Percentiles rank a stretch among this genome's conserved stretches.
phyloP scores from a whole-genome alignment of 2,113 vertebrate species.

The Oreochromis tanganicae region DNA sequence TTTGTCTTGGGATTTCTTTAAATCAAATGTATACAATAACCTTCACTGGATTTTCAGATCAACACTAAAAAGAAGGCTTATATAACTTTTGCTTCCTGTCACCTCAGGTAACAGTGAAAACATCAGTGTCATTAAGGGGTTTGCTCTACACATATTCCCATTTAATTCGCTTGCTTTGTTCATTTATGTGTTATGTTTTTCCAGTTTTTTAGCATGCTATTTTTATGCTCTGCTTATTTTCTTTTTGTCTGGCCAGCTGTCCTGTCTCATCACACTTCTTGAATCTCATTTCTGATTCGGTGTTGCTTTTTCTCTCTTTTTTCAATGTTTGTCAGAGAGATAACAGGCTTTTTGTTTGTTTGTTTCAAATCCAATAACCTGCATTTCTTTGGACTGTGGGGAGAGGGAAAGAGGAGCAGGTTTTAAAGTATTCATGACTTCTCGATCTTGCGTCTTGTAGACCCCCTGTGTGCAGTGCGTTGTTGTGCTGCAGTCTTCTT shows the following conservation, averaged over 20 bases:
- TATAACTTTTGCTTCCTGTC: neutral
- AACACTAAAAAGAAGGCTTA: neutral
- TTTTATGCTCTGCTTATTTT: neutral
- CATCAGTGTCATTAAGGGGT: neutral
- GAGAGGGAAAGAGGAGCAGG: neutral
- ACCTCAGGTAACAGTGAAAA: neutral
- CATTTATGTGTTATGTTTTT: neutral
- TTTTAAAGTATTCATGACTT: neutral
- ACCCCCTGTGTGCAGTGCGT: neutral
- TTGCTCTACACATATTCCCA: neutral
- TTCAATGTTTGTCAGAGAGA: neutral
- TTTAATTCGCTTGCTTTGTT: neutral
- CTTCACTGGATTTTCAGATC: neutral
- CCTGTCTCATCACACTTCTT: neutral
- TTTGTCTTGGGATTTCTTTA: neutral
- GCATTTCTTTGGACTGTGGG: neutral
- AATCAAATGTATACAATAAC: neutral
- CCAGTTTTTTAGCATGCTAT: neutral
- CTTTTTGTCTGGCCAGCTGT: neutral
- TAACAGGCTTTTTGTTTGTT: neutral
- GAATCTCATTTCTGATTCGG: neutral
- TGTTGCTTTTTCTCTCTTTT: neutral
- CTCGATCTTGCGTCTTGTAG: neutral
- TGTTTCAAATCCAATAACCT: neutral
- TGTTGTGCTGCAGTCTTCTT: neutral